Evolutionary conservation across 2,113 vertebrate species (phyloP), one percentile per base, ranked within the genome.

Genomic region (Gallinago undulata): DNA sequence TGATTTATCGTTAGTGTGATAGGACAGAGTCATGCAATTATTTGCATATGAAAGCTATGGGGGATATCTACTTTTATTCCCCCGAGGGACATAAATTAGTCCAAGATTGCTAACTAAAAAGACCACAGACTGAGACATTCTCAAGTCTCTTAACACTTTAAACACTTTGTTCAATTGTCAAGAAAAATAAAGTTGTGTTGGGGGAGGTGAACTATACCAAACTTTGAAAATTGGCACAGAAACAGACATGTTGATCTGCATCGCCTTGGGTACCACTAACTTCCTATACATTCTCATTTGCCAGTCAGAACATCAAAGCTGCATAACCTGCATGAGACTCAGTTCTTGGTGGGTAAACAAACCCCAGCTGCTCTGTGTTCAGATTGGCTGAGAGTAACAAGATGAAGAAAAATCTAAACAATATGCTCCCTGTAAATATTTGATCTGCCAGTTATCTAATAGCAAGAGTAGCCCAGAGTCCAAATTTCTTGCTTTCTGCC

Each of bases 371-470:
- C 87, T 95, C 84, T 90, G 84, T n/a, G 69, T 82, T 97, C 95
- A 93, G 90, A 96, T 87, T 94, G 92, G 91, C 93, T 92, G 87
- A 84, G 93, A 92, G 66, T 57, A 96, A 94, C 76, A 94, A 70
- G 92, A 96, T 87, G 82, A 90, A 96, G 88, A 90, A 96, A 97
- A 97, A 96, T 93, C 87, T 93, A 96, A 97, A 96, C 95, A 97
- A 96, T 97, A 96, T 96, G 96, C 74, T 97, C 85, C 88, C 84
- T 96, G 95, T 96, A 97, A 97, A 97, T 97, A 97, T 97, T 97
- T 97, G 95, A 97, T 96, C 87, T 96, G 96, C 94, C 94, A 95
- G 90, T 97, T 96, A 96, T 96, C 91, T 94, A 91, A 94, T 84
- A 88, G 92, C 69, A 88, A 95, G 85, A 94, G 81, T 95, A 90